These are phyloP conservation scores for Anoplius nigerrimus DNA, from an alignment of 2,888 invertebrate genomes.

Conservation along the genomic window DNA sequence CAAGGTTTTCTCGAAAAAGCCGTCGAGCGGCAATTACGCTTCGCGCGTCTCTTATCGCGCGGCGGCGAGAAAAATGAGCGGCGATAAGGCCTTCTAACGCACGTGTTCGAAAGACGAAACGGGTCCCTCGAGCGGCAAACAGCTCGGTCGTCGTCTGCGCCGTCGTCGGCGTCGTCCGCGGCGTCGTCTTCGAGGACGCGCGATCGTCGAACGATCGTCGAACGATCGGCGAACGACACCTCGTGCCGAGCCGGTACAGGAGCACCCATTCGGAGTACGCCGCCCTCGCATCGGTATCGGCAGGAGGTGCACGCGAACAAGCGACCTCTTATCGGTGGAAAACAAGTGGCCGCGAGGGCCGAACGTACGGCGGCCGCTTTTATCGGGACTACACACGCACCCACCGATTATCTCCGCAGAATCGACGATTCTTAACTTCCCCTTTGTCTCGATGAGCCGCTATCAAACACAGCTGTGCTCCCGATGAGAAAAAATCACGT, in stretches of 20 bases:
- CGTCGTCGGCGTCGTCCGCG: not conserved
- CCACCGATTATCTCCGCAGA: conserved; percentile 13
- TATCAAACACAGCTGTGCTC: conserved; percentile 34
- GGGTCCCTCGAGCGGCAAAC: conserved; percentile 31
- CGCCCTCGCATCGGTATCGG: conserved; percentile 6
- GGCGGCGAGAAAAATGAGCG: conserved; percentile 52
- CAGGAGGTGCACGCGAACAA: conserved; percentile 11
- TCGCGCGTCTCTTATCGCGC: conserved; percentile 47
- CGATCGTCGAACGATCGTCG: conserved; percentile 31
- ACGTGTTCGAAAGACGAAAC: conserved; percentile 62
- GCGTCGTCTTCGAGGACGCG: not conserved
- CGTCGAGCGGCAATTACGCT: conserved; percentile 46
- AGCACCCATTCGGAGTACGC: conserved; percentile 9
- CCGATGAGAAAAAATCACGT: conserved; percentile 12
- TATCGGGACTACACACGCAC: not conserved
- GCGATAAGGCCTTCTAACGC: conserved; percentile 55
- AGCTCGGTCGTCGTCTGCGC: not conserved
- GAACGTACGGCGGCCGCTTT: not conserved
- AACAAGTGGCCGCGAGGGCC: conserved; percentile 7
- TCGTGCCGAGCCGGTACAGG: conserved; percentile 4
- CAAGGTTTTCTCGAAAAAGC: conserved; percentile 3
- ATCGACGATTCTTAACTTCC: conserved; percentile 20
- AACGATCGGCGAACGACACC: conserved; percentile 32
- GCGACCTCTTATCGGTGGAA: conserved; percentile 15
- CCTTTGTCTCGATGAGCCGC: conserved; percentile 18